Conservation (phyloP, 2,888 invertebrate species). For the Atethmia centrago region DNA sequence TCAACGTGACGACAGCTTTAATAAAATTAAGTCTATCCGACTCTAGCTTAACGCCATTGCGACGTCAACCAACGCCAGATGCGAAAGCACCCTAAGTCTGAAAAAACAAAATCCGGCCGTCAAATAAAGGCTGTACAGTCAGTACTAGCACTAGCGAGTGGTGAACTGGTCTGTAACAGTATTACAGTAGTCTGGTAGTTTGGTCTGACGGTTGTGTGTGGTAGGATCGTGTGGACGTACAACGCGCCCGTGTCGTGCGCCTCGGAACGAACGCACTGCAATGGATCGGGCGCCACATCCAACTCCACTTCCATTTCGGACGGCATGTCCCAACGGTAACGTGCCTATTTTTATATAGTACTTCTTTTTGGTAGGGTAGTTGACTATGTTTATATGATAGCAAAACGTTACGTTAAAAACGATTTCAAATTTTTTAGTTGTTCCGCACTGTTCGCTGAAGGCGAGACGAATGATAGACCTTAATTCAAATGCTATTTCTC, state of each 20-base stretch:
- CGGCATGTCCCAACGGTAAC: conserved; percentile 86
- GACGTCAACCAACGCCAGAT: conserved; percentile 5
- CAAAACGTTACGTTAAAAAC: background rate
- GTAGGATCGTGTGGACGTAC: conserved; percentile 97
- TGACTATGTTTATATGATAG: conserved; percentile 31
- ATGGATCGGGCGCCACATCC: conserved; percentile 91
- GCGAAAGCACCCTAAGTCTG: background rate
- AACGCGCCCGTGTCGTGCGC: conserved; percentile 95
- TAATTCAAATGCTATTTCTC: background rate
- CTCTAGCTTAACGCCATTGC: background rate
- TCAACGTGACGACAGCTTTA: background rate
- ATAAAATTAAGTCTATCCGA: background rate
- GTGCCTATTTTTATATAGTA: conserved; percentile 66
- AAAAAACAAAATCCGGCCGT: background rate
- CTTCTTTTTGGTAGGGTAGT: conserved; percentile 43
- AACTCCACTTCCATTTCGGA: conserved; percentile 90
- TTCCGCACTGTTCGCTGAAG: background rate
- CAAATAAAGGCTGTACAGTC: background rate
- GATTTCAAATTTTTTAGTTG: background rate
- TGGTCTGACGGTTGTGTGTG: conserved; percentile 56
- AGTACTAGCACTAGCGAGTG: conserved; percentile 34
- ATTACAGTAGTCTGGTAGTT: conserved; percentile 30
- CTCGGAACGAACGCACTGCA: conserved; percentile 91
- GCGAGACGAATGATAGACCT: background rate
- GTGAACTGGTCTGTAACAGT: conserved; percentile 33